Evolutionary conservation across 2,888 invertebrate species (phyloP), one percentile per base, ranked within the genome.

Genomic region (Rotaria magnacalcarata): DNA sequence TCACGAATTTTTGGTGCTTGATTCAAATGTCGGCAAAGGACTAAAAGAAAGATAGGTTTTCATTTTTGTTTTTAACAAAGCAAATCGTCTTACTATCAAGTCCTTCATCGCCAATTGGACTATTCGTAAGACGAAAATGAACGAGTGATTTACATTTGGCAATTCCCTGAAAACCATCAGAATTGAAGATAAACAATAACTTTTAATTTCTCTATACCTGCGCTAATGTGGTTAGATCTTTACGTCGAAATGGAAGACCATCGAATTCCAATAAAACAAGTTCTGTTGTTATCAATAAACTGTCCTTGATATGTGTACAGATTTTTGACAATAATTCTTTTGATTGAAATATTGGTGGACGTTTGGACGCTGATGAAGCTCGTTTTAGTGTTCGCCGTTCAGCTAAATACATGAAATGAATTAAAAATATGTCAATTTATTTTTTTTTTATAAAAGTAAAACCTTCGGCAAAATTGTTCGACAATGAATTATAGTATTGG

Each of bases 1-100:
- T 80, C 80, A 24, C 80, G 80, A 80, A 80, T 47, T 80, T 80
- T 80, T 80, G 80, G 10, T 80, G 80, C 43, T 80, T 80, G 80
- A 80, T 80, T 80, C 10, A 80, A 43, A 80, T 80, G 80, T 47
- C 80, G 80, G 47, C 80, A 80, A 47, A 80, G 80, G 14, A 80
- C 74, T 74, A 21, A 7, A 74, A 5, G 14, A 67, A 27, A 27
- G 14, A 67, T 11, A 67, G 27, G 34, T 2, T 14, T 27, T 67
- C 16, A 0, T 27, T 27, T 27, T 67, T 19, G 10, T 24, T 58
- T 16, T 14, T 0, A 58, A 24, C 27, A 24, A 8, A 19, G 0
- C 19, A 21, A 21, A 41, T 74, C 41, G 0, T 21, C 24, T 41
- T 74, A 74, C 74, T 80, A 14, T 80, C 80, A 47, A 80, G 80